Evolutionary conservation across 1,140 invertebrate genomes (phyloP).

Genomic region (Zaprionus nigranus): DNA sequence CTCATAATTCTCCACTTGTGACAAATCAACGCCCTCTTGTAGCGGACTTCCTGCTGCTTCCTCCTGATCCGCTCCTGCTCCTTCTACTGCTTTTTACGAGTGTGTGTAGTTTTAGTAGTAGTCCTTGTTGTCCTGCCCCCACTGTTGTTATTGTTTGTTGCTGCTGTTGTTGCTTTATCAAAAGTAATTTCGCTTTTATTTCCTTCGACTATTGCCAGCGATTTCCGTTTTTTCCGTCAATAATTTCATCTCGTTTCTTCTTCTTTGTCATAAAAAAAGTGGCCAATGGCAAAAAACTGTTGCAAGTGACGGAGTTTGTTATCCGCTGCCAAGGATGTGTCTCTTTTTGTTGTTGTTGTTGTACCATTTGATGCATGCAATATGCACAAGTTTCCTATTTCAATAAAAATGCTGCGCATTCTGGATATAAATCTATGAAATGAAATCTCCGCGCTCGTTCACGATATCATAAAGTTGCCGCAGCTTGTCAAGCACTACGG

Average conservation of each 20-base stretch:
- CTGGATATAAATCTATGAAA: slow-evolving; percentile 79
- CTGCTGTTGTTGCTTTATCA: slow-evolving; percentile 69
- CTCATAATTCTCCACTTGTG: slow-evolving; percentile 77
- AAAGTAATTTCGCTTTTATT: slow-evolving; percentile 81
- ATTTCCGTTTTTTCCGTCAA: slow-evolving; percentile 74
- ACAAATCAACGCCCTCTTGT: slow-evolving; percentile 81
- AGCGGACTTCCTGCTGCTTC: slow-evolving; percentile 69
- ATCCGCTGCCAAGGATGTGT: neutral
- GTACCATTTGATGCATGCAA: slow-evolving; percentile 78
- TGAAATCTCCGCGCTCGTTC: slow-evolving; percentile 61
- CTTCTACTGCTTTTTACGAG: slow-evolving; percentile 44
- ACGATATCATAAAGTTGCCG: slow-evolving; percentile 60
- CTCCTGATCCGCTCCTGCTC: neutral
- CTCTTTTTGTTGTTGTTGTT: slow-evolving; percentile 25
- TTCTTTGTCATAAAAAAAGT: slow-evolving; percentile 79
- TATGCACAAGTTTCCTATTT: slow-evolving; percentile 82
- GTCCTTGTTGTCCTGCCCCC: slow-evolving; percentile 34
- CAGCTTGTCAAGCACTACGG: neutral
- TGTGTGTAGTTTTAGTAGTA: slow-evolving; percentile 66
- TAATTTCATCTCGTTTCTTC: slow-evolving; percentile 78
- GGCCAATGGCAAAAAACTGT: slow-evolving; percentile 54
- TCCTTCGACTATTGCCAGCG: slow-evolving; percentile 79
- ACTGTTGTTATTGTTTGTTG: slow-evolving; percentile 44
- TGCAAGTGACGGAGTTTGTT: slow-evolving; percentile 55
- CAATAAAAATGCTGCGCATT: slow-evolving; percentile 70